These are phyloP conservation scores for Spondyliosoma cantharus DNA, from an alignment of 2,797 vertebrate species.

Conservation along the genomic window DNA sequence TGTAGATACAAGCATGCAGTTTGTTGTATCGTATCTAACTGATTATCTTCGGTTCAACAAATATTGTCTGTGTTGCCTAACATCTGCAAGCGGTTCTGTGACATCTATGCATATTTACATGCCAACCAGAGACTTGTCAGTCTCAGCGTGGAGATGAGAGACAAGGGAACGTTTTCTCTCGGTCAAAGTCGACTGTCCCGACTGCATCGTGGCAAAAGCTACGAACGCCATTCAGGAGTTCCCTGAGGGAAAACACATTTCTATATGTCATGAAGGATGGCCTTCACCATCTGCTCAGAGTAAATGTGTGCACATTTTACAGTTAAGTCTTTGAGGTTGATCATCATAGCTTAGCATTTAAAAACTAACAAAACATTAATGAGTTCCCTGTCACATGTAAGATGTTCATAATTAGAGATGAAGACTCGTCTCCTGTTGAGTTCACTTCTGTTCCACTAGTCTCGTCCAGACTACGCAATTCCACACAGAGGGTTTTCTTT, in stretches of 20 bases:
- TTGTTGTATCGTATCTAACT: background rate
- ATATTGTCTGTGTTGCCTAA: conserved; percentile 3
- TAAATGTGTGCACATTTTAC: conserved; percentile 10
- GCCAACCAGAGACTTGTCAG: background rate
- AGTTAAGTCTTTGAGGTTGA: conserved; percentile 15
- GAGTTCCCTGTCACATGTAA: conserved; percentile 22
- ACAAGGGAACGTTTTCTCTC: conserved; percentile 27
- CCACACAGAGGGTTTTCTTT: conserved; percentile 5
- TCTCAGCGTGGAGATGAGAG: background rate
- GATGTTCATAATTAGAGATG: conserved; percentile 21
- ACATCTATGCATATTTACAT: conserved; percentile 34
- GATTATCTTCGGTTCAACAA: background rate
- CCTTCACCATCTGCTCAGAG: background rate
- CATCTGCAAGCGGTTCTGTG: conserved; percentile 15
- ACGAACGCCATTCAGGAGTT: conserved; percentile 12
- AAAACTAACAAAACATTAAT: conserved; percentile 9
- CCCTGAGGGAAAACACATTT: conserved; percentile 38
- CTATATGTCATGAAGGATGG: background rate
- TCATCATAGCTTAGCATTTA: conserved; percentile 9
- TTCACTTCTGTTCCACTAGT: background rate
- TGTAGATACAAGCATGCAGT: conserved; percentile 26
- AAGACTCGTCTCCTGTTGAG: background rate
- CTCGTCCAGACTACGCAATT: background rate
- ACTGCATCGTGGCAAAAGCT: conserved; percentile 16
- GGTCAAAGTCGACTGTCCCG: background rate